Evolutionary conservation across 2,888 invertebrate species (phyloP).

Genomic region (Dryococelus australis): DNA sequence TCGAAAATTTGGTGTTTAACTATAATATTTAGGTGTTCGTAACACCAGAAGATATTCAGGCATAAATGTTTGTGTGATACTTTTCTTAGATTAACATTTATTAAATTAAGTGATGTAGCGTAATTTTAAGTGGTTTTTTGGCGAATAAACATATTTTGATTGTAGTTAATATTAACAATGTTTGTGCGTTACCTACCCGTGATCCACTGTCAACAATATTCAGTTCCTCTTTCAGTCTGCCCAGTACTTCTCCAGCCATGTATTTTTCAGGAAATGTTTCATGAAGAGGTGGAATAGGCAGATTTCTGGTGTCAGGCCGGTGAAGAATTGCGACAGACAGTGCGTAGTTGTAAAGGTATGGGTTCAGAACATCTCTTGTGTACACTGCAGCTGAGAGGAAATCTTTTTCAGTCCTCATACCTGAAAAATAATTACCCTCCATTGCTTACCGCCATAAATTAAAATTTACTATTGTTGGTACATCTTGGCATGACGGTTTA

Average conservation of each 20-base stretch:
- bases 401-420: constrained; percentile 74
- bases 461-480: too few species aligned
- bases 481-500: too few species aligned
- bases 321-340: constrained; percentile 79
- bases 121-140: too few species aligned
- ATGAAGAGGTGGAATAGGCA: constrained; percentile 76
- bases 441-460: too few species aligned
- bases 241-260: constrained; percentile 76
- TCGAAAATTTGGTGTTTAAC: too few species aligned
- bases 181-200: constrained; percentile 62
- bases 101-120: too few species aligned
- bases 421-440: constrained; percentile 56
- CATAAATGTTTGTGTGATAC: too few species aligned
- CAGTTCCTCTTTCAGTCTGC: constrained; percentile 73
- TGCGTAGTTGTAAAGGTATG: constrained; percentile 81
- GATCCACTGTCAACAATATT: constrained; percentile 66
- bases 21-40: too few species aligned
- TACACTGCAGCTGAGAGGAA: constrained; percentile 74
- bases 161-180: too few species aligned
- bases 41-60: too few species aligned
- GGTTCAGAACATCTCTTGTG: constrained; percentile 77
- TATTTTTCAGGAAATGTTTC: constrained; percentile 86
- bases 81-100: too few species aligned
- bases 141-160: too few species aligned
- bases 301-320: constrained; percentile 72